Base-by-base conservation (phyloP, 2,797 vertebrate genomes). In the Ctenopoma multispine region DNA sequence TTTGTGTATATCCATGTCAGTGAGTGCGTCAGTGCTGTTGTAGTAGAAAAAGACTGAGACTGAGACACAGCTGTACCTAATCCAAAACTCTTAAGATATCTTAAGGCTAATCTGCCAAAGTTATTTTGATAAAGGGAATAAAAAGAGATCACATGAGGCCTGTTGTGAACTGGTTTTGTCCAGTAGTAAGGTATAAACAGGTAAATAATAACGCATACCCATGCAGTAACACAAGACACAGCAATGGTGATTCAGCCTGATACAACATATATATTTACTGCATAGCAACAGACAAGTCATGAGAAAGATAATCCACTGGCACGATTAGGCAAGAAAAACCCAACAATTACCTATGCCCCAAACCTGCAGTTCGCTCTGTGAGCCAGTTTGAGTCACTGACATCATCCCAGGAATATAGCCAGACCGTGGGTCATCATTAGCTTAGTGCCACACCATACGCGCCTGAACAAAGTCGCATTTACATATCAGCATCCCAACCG, bases 301-400 rank as follows among this genome's bases (percentile, higher is more conserved):
- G 69, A 82, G 59, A 83, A 79, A 66, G 34, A 60, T 82, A 80
- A 90, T 84, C 76, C 81, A 67, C 47, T 18, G 9, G 62, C 59
- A 79, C 72, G 72, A 83, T 87, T 86, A 89, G 21, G 70, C 76
- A 83, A 72, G 53, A 79, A 80, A 31, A 14, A 89, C 75, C 81
- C 63, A 48, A 72, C 61, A 90, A 92, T 90, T 87, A 92, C 73
- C 56, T 59, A 47, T 24, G 24, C 48, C 57, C 14, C 67, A 85
- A 82, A 85, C 80, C 84, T 0, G 6, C 49, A 51, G 73, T 81
- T 84, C 78, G 51, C 21, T 46, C 44, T 56, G 36, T 34, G 12
- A 85, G 65, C 48, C 47, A 17, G 36, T 69, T 80, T 88, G 80
- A 88, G 40, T 90, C 83, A 87, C 68, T 51, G 38, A 75, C 71